phyloP scores from a whole-genome alignment of 2,888 invertebrate genomes.

The Loripinus fragilis region DNA sequence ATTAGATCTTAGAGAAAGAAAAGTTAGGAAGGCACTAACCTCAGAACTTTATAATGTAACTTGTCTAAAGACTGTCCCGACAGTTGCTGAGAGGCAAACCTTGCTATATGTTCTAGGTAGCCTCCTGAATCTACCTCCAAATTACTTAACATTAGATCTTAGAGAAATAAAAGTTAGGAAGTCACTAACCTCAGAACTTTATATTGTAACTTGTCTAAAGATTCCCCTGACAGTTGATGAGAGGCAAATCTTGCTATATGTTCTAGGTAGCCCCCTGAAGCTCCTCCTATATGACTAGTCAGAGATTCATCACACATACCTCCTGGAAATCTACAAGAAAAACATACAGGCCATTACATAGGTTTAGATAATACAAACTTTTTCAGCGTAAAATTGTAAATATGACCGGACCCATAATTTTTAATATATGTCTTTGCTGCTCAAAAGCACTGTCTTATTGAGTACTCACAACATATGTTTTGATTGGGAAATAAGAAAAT shows the following conservation, averaged over 20 bases:
- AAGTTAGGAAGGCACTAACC: no score
- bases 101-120: constrained; percentile 94
- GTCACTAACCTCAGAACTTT: constrained; percentile 80
- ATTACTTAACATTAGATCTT: no score
- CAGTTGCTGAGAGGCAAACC: constrained; percentile 90
- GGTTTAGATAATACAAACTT: no score
- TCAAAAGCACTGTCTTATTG: no score
- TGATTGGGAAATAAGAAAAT: no score
- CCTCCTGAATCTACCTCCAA: constrained; percentile 90
- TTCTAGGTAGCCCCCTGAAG: constrained; percentile 96
- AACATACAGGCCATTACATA: no score
- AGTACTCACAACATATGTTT: no score
- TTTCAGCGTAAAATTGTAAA: no score
- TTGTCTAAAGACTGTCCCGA: constrained; percentile 84
- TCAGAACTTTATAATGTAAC: constrained; percentile 77
- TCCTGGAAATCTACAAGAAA: background rate
- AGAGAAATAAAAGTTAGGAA: no score
- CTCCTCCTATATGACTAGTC: constrained; percentile 77
- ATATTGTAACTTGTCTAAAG: constrained; percentile 73
- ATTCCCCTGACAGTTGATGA: constrained; percentile 88
- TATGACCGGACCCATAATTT: no score
- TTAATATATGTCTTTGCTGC: no score
- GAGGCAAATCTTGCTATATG: constrained; percentile 93
- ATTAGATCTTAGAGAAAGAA: no score
- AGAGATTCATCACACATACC: background rate